Base-by-base conservation (phyloP, 2,797 vertebrate species). In the Rhynchonycteris naso region DNA sequence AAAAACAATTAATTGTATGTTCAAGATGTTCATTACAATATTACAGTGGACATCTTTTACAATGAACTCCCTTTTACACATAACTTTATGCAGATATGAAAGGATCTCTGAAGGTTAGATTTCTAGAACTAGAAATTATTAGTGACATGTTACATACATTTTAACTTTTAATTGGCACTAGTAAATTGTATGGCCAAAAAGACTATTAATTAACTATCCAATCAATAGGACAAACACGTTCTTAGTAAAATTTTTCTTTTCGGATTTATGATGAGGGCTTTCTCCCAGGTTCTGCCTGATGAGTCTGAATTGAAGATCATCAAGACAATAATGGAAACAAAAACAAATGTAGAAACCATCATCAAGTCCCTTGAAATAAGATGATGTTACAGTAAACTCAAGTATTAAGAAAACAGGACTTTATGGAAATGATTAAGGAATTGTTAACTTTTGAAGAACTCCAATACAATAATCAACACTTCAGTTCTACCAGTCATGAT, bases 401-500 rank as follows among this genome's bases (percentile, higher is more conserved):
- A 91, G 26, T 83, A n/a, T 33, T 58, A 22, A 83, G 63, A 88
- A 79, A 58, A 52, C 18, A 75, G 28, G 16, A n/a, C 43, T 47
- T 81, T 63, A 61, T 95, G 56, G 61, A 12, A 95, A 76, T 71
- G 30, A 82, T 76, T 71, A 58, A 72, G 19, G 59, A 88, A 88
- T 43, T 59, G 33, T 76, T 95, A 68, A 88, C 65, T 88, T 84
- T 72, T 88, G 35, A 84, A 68, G 68, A 83, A 84, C 43, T 79
- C 47, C 8, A 72, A 24, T 35, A 47, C 12, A 91, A 65, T 93
- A 91, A 78, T 61, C 56, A 83, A 72, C 54, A 54, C 50, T 88
- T 91, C 47, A 35, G 14, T 56, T 72, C 52, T 84, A 54, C 28
- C 28, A 84, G 12, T 87, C 47, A 18, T 93, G 59, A 83, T 50